Base-by-base conservation (phyloP, 2,797 vertebrate species). In the Tokudaia muenninki region DNA sequence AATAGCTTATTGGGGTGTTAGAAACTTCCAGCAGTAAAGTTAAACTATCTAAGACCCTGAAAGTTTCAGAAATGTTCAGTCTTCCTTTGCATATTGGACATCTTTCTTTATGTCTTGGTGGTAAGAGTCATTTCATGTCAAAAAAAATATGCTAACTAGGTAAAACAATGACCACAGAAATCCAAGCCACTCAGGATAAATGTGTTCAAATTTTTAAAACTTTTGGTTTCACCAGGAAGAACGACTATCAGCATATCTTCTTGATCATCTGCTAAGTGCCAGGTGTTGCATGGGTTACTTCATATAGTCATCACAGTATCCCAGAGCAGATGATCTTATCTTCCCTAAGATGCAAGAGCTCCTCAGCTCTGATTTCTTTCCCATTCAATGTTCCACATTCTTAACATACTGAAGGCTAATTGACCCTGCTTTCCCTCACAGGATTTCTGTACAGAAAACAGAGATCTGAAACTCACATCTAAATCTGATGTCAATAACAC, bases 361-460 rank as follows among this genome's bases (percentile, higher is more conserved):
- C 75, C 55, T 63, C 79, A 70, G 82, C 55, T 90, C 29, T 79
- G 61, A 93, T 90, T 61, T 47, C 50, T 90, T 93, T 90, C 57
- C 84, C 75, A 34, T 63, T 95, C 57, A 79, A 89, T 59, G 44
- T 92, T 67, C 79, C 61, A 90, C 92, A 94, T 95, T 96, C 82
- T 86, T 89, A 94, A 94, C 82, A 82, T 93, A 67, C 57, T 95
- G 72, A 95, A 95, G 31, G 55, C 50, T 92, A 44, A 87, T 19
- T 1, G 17, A 72, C 26, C 4, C 70, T 87, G 70, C 77, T 72
- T 96, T 61, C 84, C 57, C 22, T 87, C 67, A 17, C 6, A 78
- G 61, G n/a, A 94, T 90, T 78, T 82, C 94, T 72, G 31, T 41
- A 78, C n/a, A 50, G 47, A 34, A 86, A 67, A 65, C n/a, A 82